Percentiles rank a stretch among this genome's conserved stretches.
Conservation (phyloP, 1,140 invertebrate genomes). For the Monomorium pharaonis region DNA sequence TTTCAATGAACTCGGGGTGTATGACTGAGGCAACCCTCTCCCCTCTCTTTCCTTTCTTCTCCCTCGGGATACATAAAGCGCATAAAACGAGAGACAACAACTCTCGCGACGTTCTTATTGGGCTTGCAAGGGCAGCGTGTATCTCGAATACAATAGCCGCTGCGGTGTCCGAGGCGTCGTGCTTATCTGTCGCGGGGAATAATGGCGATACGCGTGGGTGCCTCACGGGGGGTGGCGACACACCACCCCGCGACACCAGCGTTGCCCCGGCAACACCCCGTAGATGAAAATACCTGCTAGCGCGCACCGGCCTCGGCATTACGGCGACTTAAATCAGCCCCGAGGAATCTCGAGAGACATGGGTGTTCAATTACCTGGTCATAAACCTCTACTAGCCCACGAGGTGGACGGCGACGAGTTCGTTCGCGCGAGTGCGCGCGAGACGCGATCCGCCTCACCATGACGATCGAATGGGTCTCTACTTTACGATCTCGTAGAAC, state of each 20-base stretch:
- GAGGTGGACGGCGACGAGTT: slow-evolving; percentile 68
- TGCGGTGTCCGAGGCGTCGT: slow-evolving; percentile 16
- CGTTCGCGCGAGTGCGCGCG: slow-evolving; percentile 62
- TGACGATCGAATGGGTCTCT: slow-evolving; percentile 70
- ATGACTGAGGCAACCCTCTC: neutral
- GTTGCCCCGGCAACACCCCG: slow-evolving; percentile 46
- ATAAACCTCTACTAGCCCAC: slow-evolving; percentile 77
- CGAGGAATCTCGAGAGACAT: slow-evolving; percentile 72
- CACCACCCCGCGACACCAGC: slow-evolving; percentile 55
- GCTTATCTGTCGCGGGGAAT: slow-evolving; percentile 57
- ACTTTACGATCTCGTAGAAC: slow-evolving; percentile 73
- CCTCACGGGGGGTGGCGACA: slow-evolving; percentile 69
- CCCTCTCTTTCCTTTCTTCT: too few species aligned
- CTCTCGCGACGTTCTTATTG: neutral
- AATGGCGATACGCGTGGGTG: slow-evolving; percentile 64
- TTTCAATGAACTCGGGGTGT: neutral
- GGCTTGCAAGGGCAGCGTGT: neutral
- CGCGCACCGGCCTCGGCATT: slow-evolving; percentile 65
- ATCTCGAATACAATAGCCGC: slow-evolving; percentile 35
- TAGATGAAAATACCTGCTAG: slow-evolving; percentile 73
- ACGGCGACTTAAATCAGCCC: slow-evolving; percentile 78
- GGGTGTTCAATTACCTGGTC: slow-evolving; percentile 79
- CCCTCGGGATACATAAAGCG: too few species aligned
- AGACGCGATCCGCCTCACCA: slow-evolving; percentile 65
- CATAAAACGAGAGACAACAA: neutral